Evolutionary conservation across 2,888 invertebrate species (phyloP).

Genomic region (Synanthedon vespiformis): DNA sequence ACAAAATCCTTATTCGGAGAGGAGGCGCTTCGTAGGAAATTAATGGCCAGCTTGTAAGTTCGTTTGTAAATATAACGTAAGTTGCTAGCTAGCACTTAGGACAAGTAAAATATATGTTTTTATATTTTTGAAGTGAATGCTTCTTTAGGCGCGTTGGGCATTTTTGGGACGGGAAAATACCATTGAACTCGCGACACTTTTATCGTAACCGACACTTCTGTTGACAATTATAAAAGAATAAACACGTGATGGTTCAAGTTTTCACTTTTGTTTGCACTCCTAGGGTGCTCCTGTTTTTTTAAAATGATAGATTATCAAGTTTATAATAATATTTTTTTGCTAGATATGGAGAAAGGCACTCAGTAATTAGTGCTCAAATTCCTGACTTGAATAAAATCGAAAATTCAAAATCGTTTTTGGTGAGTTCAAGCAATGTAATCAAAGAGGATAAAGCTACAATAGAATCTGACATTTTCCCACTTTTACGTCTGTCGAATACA

Average conservation of each 20-base stretch:
- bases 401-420: neutral
- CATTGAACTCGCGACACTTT: too few relatives aligned
- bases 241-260: too few relatives aligned
- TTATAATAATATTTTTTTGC: conserved; percentile 6
- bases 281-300: too few relatives aligned
- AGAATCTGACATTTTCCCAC: conserved; percentile 16
- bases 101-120: too few relatives aligned
- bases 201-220: too few relatives aligned
- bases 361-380: neutral
- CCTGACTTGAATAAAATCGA: neutral
- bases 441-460: conserved; percentile 15
- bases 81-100: neutral
- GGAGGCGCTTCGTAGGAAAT: conserved; percentile 44
- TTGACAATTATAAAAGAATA: too few relatives aligned
- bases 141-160: too few relatives aligned
- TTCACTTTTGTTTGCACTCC: too few relatives aligned
- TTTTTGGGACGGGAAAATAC: too few relatives aligned
- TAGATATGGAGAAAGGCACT: conserved; percentile 31
- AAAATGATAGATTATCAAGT: too few relatives aligned
- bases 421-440: conserved; percentile 14
- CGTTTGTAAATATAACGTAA: neutral
- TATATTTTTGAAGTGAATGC: too few relatives aligned
- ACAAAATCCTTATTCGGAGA: conserved; percentile 58
- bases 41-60: conserved; percentile 46
- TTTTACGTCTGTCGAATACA: conserved; percentile 18